These are phyloP conservation scores for Hycleus phaleratus DNA, from an alignment of 1,140 invertebrate species.

Conservation along the genomic window DNA sequence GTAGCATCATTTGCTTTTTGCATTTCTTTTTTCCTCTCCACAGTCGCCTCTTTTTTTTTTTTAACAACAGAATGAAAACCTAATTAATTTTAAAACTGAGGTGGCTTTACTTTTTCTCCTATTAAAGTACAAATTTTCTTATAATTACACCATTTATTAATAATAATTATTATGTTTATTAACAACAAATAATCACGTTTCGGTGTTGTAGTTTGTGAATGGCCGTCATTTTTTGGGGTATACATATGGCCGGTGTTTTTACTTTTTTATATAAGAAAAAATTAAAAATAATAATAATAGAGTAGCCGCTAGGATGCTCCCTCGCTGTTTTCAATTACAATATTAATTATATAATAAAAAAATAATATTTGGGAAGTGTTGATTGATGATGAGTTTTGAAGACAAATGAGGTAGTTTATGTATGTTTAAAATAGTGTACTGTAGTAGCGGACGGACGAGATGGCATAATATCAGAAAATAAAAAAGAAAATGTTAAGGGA, in stretches of 20 bases:
- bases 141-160: slow-evolving; percentile 18
- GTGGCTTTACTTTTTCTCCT: slow-evolving; percentile 23
- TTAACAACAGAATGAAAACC: neutral
- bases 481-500: no score
- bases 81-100: no score
- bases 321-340: slow-evolving; percentile 39
- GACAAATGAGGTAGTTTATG: slow-evolving; percentile 32
- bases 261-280: no score
- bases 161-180: slow-evolving; percentile 16
- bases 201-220: slow-evolving; percentile 35
- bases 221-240: slow-evolving; percentile 12
- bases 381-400: slow-evolving; percentile 36
- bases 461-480: slow-evolving; percentile 10
- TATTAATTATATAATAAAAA: slow-evolving; percentile 28
- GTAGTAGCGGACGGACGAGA: slow-evolving; percentile 33
- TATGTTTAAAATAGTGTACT: slow-evolving; percentile 40
- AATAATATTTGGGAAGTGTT: slow-evolving; percentile 35
- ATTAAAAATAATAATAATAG: slow-evolving; percentile 4
- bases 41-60: no score
- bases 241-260: no score
- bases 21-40: slow-evolving; percentile 2
- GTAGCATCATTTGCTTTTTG: slow-evolving; percentile 27
- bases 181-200: slow-evolving; percentile 26
- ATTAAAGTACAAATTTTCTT: slow-evolving; percentile 38
- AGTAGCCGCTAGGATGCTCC: slow-evolving; percentile 32